Evolutionary conservation across 2,888 invertebrate genomes (phyloP).

Genomic region (Pterostichus niger): DNA sequence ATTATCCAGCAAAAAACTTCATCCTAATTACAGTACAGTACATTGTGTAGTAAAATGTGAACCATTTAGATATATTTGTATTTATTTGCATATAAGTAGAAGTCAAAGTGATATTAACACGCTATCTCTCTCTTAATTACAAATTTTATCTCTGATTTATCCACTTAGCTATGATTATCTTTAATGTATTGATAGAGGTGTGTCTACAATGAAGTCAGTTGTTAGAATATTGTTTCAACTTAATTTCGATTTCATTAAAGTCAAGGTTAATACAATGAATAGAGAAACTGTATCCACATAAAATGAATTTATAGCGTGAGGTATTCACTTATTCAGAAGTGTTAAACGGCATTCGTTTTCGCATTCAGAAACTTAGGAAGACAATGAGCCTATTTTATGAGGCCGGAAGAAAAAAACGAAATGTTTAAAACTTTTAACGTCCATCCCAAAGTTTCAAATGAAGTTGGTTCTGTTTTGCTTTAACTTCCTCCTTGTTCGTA

Average conservation of each 20-base stretch:
- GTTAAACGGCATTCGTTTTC: conserved; percentile 1
- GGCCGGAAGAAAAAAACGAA: not conserved
- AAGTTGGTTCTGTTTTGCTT: not conserved
- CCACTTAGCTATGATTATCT: too few relatives aligned
- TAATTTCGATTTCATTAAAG: conserved; percentile 23
- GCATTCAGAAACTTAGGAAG: not conserved
- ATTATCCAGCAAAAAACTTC: too few relatives aligned
- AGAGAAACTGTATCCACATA: not conserved
- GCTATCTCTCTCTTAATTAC: too few relatives aligned
- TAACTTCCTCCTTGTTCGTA: not conserved
- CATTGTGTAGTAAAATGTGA: too few relatives aligned
- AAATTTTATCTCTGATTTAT: too few relatives aligned
- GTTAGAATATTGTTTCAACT: not conserved
- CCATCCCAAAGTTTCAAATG: conserved; percentile 19
- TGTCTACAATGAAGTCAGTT: not conserved
- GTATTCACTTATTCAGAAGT: not conserved
- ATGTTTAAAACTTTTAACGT: conserved; percentile 17
- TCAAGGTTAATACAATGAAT: conserved; percentile 8
- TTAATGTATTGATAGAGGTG: not conserved
- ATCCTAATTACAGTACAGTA: too few relatives aligned
- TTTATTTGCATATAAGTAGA: too few relatives aligned
- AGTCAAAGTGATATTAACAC: too few relatives aligned
- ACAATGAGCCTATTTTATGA: conserved; percentile 7
- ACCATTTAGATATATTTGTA: too few relatives aligned
- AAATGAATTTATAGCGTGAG: not conserved